These are phyloP conservation scores for Seira sanloemensis DNA, from an alignment of 2,888 invertebrate species.

Conservation along the genomic window DNA sequence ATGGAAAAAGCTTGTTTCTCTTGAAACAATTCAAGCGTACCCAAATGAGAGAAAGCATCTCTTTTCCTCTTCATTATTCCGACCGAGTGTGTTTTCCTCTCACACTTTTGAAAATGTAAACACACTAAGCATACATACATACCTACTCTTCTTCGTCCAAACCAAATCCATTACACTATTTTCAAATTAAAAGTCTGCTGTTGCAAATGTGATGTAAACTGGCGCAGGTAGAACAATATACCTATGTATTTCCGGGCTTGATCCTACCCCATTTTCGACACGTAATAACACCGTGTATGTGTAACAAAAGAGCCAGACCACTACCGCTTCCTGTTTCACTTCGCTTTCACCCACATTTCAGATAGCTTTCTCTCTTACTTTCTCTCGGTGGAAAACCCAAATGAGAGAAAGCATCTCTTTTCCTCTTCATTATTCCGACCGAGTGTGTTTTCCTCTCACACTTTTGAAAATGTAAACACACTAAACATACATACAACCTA, in stretches of 20 bases:
- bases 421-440: not conserved
- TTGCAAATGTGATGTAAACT: not conserved
- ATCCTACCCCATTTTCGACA: not conserved
- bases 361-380: too few relatives aligned
- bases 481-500: too few relatives aligned
- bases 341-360: too few relatives aligned
- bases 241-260: not conserved
- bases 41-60: too few relatives aligned
- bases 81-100: not conserved
- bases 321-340: not conserved
- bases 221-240: not conserved
- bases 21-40: too few relatives aligned
- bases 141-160: too few relatives aligned
- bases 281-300: too few relatives aligned
- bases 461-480: not conserved
- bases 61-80: not conserved
- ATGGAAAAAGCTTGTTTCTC: too few relatives aligned
- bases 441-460: not conserved
- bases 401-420: too few relatives aligned
- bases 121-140: too few relatives aligned
- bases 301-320: not conserved
- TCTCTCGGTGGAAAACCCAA: too few relatives aligned
- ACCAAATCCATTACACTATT: not conserved
- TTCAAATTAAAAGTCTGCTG: not conserved
- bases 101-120: not conserved